Percentiles rank a stretch among this genome's conserved stretches.
Evolutionary conservation across 2,888 invertebrate species (phyloP).

Genomic region (Caenorhabditis plicata): DNA sequence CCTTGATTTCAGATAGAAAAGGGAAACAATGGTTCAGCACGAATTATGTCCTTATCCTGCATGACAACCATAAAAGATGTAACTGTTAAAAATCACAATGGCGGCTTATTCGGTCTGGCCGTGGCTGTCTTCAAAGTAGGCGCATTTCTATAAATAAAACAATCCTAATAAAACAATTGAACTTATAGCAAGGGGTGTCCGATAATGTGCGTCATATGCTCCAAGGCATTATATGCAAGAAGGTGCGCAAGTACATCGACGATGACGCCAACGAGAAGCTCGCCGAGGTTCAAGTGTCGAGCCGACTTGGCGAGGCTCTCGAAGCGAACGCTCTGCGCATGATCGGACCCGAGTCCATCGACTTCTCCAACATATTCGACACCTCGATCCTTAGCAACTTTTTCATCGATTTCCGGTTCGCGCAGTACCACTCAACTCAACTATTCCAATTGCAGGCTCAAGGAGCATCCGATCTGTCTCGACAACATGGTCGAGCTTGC

Average conservation of each 20-base stretch:
- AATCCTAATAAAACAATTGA: background rate
- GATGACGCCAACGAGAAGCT: conserved; percentile 50
- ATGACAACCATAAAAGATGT: conserved; percentile 39
- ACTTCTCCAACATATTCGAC: conserved; percentile 24
- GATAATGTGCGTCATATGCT: conserved; percentile 51
- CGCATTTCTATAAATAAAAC: background rate
- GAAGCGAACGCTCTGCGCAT: conserved; percentile 39
- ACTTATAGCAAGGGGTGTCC: conserved; percentile 49
- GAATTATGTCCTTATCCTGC: conserved; percentile 40
- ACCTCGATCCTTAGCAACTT: conserved; percentile 23
- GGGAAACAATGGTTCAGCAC: conserved; percentile 38
- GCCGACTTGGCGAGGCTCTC: conserved; percentile 38
- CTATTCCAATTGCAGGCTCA: conserved; percentile 32
- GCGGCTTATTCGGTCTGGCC: conserved; percentile 53
- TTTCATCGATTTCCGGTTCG: conserved; percentile 29
- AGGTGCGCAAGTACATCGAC: conserved; percentile 50
- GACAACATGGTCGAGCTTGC: conserved; percentile 46
- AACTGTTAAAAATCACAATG: conserved; percentile 52
- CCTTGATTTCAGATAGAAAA: conserved; percentile 33
- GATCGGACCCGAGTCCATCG: conserved; percentile 23
- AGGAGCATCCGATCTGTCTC: conserved; percentile 44
- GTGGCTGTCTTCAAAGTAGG: conserved; percentile 51
- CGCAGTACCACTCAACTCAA: background rate
- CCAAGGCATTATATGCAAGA: conserved; percentile 48
- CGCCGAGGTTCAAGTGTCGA: conserved; percentile 47